Percentiles rank a stretch among this genome's conserved stretches.
phyloP scores from a whole-genome alignment of 1,140 invertebrate species.

The Orius laevigatus region DNA sequence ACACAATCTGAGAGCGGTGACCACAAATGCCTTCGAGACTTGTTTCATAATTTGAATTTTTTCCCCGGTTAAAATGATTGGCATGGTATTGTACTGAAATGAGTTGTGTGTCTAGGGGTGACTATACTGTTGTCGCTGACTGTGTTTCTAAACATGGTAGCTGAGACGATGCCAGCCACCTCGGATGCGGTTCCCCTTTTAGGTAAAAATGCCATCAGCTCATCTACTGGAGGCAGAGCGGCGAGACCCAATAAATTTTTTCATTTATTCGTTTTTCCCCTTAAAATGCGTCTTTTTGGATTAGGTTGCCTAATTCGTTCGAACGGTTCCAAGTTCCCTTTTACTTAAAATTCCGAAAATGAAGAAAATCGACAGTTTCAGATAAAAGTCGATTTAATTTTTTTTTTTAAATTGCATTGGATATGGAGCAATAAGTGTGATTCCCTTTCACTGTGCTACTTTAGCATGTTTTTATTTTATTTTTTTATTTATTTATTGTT shows the following conservation, averaged over 20 bases:
- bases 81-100: neutral
- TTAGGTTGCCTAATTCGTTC: too few species aligned
- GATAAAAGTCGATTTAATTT: too few species aligned
- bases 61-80: neutral
- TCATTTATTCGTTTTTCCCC: too few species aligned
- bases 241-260: constrained; percentile 5
- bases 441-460: too few species aligned
- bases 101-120: constrained; percentile 43
- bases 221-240: constrained; percentile 20
- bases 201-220: constrained; percentile 35
- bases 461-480: too few species aligned
- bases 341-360: too few species aligned
- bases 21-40: neutral
- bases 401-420: too few species aligned
- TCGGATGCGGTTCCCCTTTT: constrained; percentile 71
- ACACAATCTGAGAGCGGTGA: neutral
- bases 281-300: too few species aligned
- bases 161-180: constrained; percentile 66
- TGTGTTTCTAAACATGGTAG: constrained; percentile 76
- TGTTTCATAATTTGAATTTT: constrained; percentile 6
- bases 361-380: too few species aligned
- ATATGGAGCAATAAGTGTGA: too few species aligned
- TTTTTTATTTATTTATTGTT: too few species aligned
- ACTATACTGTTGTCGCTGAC: constrained; percentile 78
- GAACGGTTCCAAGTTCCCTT: too few species aligned